These are phyloP conservation scores for Petrolisthes manimaculis DNA, from an alignment of 2,888 invertebrate genomes.

Conservation along the genomic window DNA sequence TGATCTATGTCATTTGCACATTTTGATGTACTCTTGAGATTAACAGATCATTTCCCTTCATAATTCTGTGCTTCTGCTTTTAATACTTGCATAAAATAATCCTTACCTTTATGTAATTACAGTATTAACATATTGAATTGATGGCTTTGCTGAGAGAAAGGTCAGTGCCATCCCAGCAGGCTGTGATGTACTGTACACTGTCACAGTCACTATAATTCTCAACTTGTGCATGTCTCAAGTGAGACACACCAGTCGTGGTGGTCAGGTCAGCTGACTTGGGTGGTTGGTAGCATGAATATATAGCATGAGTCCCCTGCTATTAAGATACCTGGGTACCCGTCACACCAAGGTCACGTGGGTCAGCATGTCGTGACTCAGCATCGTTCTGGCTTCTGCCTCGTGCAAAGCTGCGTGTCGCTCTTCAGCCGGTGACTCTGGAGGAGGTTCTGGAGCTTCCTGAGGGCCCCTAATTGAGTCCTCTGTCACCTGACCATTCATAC, in stretches of 20 bases:
- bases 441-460: not conserved
- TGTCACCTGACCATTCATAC: slow-evolving; percentile 15
- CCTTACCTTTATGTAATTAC: not conserved
- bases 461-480: not conserved
- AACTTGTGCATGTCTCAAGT: slow-evolving; percentile 19
- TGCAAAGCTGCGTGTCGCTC: slow-evolving; percentile 61
- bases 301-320: slow-evolving; percentile 48
- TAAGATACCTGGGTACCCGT: slow-evolving; percentile 56
- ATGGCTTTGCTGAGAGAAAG: not conserved
- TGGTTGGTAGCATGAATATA: slow-evolving; percentile 58
- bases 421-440: slow-evolving; percentile 50
- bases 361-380: slow-evolving; percentile 48
- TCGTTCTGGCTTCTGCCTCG: slow-evolving; percentile 59
- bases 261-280: slow-evolving; percentile 51
- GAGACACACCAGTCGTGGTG: slow-evolving; percentile 32
- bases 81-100: no score
- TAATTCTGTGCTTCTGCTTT: not conserved
- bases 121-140: not conserved
- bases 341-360: slow-evolving; percentile 46
- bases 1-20: no score
- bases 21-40: no score
- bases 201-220: not conserved
- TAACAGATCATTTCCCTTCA: not conserved
- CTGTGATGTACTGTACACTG: not conserved
- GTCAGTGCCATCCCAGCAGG: not conserved